A percentile compares a stretch with the other conserved stretches of the same genome.
phyloP scores from a whole-genome alignment of 2,797 vertebrate genomes.

The Labeo calbasu region DNA sequence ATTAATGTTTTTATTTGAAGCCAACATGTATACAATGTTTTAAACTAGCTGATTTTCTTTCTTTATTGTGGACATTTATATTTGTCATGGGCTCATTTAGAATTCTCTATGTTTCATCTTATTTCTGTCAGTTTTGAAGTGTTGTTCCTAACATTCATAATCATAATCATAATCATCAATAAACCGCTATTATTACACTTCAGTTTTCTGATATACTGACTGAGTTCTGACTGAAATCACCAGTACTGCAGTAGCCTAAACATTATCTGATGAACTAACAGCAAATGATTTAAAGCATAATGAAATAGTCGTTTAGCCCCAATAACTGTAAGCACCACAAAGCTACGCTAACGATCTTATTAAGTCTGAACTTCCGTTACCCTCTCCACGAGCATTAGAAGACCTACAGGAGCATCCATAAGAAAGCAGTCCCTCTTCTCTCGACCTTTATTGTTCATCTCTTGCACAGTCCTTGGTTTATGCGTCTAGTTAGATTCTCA shows the following conservation, averaged over 20 bases:
- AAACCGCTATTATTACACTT: background rate
- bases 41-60: background rate
- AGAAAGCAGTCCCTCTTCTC: background rate
- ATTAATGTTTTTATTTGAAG: background rate
- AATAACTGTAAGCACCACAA: slow-evolving; percentile 2
- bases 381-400: background rate
- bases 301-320: slow-evolving; percentile 6
- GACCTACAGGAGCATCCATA: background rate
- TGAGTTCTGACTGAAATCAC: background rate
- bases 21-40: background rate
- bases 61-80: background rate
- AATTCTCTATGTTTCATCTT: background rate
- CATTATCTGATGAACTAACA: background rate
- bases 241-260: background rate
- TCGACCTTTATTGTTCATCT: slow-evolving; percentile 1
- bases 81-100: background rate
- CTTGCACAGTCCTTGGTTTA: background rate
- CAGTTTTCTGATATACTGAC: background rate
- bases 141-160: background rate
- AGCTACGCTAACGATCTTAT: slow-evolving; percentile 23
- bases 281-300: slow-evolving; percentile 2
- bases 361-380: slow-evolving; percentile 20
- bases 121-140: no score
- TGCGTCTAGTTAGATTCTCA: slow-evolving; percentile 4
- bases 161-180: background rate